These are phyloP conservation scores for Philonicus albiceps DNA, from an alignment of 2,888 invertebrate genomes.

Conservation along the genomic window DNA sequence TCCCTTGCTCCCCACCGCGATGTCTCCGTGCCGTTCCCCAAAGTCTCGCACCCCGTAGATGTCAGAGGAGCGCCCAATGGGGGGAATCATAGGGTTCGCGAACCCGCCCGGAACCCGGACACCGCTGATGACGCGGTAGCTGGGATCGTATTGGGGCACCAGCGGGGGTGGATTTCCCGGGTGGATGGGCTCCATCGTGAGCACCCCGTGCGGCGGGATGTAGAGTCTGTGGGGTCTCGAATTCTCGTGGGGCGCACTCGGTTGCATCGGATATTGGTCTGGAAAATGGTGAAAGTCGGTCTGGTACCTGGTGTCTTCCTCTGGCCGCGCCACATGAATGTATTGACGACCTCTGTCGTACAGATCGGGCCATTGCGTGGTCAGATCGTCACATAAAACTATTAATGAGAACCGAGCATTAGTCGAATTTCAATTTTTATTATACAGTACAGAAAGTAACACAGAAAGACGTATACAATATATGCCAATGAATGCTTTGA, in stretches of 20 bases:
- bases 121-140: constrained; percentile 46
- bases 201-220: constrained; percentile 50
- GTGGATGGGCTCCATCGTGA: constrained; percentile 56
- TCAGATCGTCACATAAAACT: constrained; percentile 51
- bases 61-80: constrained; percentile 53
- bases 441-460: too few species aligned
- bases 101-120: constrained; percentile 39
- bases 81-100: constrained; percentile 3
- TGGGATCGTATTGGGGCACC: constrained; percentile 42
- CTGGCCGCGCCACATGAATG: neutral
- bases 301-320: neutral
- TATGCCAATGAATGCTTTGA: too few species aligned
- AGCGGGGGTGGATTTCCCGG: constrained; percentile 45
- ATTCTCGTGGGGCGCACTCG: constrained; percentile 50
- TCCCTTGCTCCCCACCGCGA: constrained; percentile 56
- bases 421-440: too few species aligned
- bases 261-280: constrained; percentile 16
- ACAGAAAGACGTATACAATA: too few species aligned
- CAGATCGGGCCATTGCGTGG: constrained; percentile 50
- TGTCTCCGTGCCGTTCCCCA: constrained; percentile 56
- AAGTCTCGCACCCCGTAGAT: constrained; percentile 57
- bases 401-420: neutral
- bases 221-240: neutral
- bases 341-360: constrained; percentile 43
- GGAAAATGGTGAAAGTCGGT: neutral